Conservation (phyloP, 2,113 vertebrate species). For the Dasyurus viverrinus region DNA sequence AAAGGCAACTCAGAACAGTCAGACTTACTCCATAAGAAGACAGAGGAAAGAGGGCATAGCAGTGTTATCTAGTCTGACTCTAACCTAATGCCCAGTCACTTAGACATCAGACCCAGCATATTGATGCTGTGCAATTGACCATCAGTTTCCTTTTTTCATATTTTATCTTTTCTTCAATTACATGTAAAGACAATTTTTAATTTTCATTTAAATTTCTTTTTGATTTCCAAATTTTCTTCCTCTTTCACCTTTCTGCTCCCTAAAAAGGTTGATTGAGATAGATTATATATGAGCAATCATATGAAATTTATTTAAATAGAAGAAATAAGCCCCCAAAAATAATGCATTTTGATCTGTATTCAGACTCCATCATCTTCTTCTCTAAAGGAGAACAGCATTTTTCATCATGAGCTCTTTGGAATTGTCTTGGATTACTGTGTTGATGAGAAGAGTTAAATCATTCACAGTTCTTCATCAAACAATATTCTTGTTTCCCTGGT, state of each 20-base stretch:
- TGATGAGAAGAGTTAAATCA: too few species aligned
- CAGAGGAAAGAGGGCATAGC: background rate
- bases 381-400: background rate
- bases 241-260: background rate
- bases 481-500: background rate
- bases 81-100: background rate
- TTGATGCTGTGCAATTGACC: background rate
- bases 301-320: background rate
- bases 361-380: background rate
- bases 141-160: background rate
- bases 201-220: background rate
- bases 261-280: background rate
- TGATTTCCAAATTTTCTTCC: background rate
- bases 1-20: background rate
- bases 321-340: background rate
- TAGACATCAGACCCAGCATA: background rate
- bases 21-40: constrained; percentile 44
- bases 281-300: background rate
- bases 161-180: too few species aligned
- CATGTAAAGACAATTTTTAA: too few species aligned
- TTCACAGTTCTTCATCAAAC: background rate
- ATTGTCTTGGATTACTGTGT: background rate
- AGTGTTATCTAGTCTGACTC: background rate
- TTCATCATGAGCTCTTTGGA: background rate
- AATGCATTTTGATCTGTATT: background rate